Percentiles rank a stretch among this genome's conserved stretches.
Conservation (phyloP, 2,888 invertebrate species). For the Eledone cirrhosa region DNA sequence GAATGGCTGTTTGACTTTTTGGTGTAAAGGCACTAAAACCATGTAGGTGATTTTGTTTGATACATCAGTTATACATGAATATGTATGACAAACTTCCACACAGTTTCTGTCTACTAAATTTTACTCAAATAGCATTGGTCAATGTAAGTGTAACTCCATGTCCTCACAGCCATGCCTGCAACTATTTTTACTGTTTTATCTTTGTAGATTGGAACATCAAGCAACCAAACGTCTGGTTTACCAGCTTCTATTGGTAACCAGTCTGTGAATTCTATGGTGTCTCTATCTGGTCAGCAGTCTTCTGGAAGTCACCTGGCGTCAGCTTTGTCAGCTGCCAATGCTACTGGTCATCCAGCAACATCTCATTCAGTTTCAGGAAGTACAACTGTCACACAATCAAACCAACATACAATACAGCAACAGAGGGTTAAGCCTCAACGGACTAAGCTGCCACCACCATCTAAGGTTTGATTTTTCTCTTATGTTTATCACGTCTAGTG, state of each 20-base stretch:
- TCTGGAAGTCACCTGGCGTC: conserved; percentile 13
- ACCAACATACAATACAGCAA: conserved; percentile 38
- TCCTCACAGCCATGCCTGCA: too few relatives aligned
- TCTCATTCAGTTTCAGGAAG: conserved; percentile 34
- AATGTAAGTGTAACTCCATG: too few relatives aligned
- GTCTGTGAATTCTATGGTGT: conserved; percentile 26
- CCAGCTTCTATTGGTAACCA: conserved; percentile 10
- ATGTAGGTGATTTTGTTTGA: too few relatives aligned
- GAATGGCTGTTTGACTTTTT: too few relatives aligned
- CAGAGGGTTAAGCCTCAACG: conserved; percentile 72
- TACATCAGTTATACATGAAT: too few relatives aligned
- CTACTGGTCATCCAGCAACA: conserved; percentile 33
- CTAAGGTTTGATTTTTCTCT: conserved; percentile 73
- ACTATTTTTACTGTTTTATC: too few relatives aligned
- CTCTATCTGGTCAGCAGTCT: conserved; percentile 7
- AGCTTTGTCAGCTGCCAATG: conserved; percentile 25
- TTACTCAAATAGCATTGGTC: too few relatives aligned
- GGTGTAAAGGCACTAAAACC: too few relatives aligned
- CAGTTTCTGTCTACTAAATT: too few relatives aligned
- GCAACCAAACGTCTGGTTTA: conserved; percentile 22
- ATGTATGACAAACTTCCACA: too few relatives aligned
- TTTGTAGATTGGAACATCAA: conserved; percentile 14
- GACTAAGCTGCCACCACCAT: conserved; percentile 79
- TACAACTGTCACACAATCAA: conserved; percentile 32
- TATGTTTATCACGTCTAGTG: too few relatives aligned